Evolutionary conservation across 1,140 invertebrate species (phyloP), one percentile per base, ranked within the genome.

Genomic region (Drosophila elegans): DNA sequence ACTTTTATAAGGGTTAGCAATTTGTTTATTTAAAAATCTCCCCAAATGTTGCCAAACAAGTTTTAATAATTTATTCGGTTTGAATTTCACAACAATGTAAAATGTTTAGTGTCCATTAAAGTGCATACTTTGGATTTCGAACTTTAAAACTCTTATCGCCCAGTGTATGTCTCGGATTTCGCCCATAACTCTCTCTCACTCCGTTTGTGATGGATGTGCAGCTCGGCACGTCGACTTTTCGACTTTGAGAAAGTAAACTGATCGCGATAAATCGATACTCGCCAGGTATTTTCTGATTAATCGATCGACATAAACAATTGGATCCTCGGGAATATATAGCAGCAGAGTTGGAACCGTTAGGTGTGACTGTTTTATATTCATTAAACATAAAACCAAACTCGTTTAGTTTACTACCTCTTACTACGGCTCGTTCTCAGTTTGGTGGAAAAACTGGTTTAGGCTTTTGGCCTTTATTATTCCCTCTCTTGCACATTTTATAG

Each of bases 351-450:
- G 29, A 48, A 77, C 76, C 76, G 76, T 74, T 74, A 82, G 61
- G 44, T 49, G 57, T 42, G 53, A 53, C 74, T 67, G 56, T 45
- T 66, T 63, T 67, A 74, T 73, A 53, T 54, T 69, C 62, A 57
- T 77, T 53, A 76, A 76, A 76, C 60, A 56, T 59, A 29, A 63
- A 66, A 59, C 42, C 44, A 81, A 80, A 82, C 78, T 81, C 63
- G 78, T 81, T 78, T 81, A 55, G 54, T 76, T 81, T 82, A 54
- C 49, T 75, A 75, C 69, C 72, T 57, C 49, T 61, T 73, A 73
- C 66, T 72, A 73, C 53, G 52, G 48, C 62, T 68, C 64, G 53
- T 41, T 68, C 55, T 76, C 44, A 48, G n/a, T n/a, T 44, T 57
- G 44, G 16, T 53, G 42, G 36, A 27, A 32, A 78, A 83, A 83